phyloP scores from a whole-genome alignment of 2,113 vertebrate species.

The Orcinus orca region DNA sequence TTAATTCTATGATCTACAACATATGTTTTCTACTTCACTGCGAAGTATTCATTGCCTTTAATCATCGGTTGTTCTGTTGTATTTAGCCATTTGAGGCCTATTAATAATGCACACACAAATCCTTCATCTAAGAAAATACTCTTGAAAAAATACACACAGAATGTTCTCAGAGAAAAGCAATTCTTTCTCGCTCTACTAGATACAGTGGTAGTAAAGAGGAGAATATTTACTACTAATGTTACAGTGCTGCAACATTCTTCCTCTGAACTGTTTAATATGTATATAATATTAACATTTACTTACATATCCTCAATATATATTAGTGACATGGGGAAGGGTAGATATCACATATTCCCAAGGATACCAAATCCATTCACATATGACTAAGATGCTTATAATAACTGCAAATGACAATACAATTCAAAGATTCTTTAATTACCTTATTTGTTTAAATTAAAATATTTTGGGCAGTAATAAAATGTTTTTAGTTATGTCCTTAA shows the following conservation, averaged over 20 bases:
- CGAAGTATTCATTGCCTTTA: conserved; percentile 40
- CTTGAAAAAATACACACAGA: conserved; percentile 40
- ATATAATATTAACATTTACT: background rate
- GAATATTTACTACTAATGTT: background rate
- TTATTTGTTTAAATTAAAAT: background rate
- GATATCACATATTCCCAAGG: background rate
- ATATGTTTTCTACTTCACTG: background rate
- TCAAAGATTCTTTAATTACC: background rate
- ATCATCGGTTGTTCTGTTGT: background rate
- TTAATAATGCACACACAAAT: background rate
- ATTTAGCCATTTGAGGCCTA: conserved; percentile 19
- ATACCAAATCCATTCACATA: background rate
- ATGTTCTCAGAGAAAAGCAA: background rate
- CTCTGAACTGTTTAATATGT: background rate
- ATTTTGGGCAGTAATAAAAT: background rate
- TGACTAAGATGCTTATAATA: background rate
- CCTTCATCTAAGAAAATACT: background rate
- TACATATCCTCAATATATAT: background rate
- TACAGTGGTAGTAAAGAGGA: background rate
- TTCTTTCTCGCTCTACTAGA: background rate
- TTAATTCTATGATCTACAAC: background rate
- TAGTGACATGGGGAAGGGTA: background rate
- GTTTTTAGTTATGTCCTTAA: background rate
- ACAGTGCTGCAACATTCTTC: background rate
- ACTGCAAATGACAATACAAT: conserved; percentile 19